These are phyloP conservation scores for Dromius quadrimaculatus DNA, from an alignment of 2,888 invertebrate genomes.

Conservation along the genomic window DNA sequence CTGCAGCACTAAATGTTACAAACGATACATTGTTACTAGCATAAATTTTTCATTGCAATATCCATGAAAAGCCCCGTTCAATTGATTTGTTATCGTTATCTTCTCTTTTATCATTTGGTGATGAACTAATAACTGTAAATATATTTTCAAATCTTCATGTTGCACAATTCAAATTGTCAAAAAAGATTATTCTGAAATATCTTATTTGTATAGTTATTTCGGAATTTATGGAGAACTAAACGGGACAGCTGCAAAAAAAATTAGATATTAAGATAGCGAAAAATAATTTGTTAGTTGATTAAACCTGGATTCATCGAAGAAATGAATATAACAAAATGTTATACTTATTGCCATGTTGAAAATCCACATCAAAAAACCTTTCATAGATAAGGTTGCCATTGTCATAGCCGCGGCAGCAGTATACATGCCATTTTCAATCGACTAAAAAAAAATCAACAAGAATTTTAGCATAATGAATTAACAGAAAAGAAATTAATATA, in stretches of 20 bases:
- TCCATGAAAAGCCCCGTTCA: not conserved
- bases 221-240: too few species aligned
- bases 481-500: too few species aligned
- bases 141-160: too few species aligned
- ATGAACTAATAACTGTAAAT: not conserved
- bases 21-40: not conserved
- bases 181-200: too few species aligned
- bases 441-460: constrained; percentile 1
- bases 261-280: not conserved
- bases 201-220: too few species aligned
- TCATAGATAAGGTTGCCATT: not conserved
- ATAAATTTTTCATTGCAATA: not conserved
- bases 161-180: too few species aligned
- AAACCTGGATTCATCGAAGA: not conserved
- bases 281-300: not conserved
- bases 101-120: not conserved
- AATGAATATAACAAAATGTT: not conserved
- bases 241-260: constrained; percentile 10
- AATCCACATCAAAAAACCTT: constrained; percentile 14
- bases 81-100: constrained; percentile 11
- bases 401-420: not conserved
- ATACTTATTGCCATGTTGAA: constrained; percentile 8
- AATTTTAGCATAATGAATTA: too few species aligned
- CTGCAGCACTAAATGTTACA: not conserved
- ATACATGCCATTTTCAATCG: not conserved